Evolutionary conservation across 1,140 invertebrate genomes (phyloP), one percentile per base, ranked within the genome.

Genomic region (Himalopsyche phryganea): DNA sequence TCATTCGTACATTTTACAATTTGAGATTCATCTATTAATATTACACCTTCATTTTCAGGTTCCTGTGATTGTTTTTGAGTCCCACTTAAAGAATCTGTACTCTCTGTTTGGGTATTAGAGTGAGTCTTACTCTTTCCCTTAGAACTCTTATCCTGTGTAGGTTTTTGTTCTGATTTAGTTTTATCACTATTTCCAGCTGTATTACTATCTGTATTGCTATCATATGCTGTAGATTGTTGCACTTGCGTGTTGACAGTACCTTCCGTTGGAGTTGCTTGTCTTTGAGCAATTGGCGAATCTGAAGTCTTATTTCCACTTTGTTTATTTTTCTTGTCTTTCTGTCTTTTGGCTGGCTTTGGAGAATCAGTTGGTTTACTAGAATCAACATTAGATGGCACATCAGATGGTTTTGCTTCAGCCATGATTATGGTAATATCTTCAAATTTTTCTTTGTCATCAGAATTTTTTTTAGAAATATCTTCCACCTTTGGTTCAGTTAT

Each of bases 241-340:
- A 6, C 10, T 19, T 47, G 44, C 2, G 32, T 35, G 15, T 28
- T 46, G 10, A 19, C 54, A 15, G 47, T 15, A 6, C n/a, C 15
- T 40, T n/a, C 38, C 11, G 38, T 4, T 11, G 38, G 11, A 15
- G 38, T 9, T 5, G 38, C 3, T 11, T n/a, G 38, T n/a, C 4
- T n/a, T 13, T 18, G 1, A 51, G 41, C 2, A 19, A 15, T 45
- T 5, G 6, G 13, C 35, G 19, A 20, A 49, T 50, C 15, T 52
- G 17, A n/a, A 50, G 19, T 11, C n/a, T 19, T 23, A 15, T 36
- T 33, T 28, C 45, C 32, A 23, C 50, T 50, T 6, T 42, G 41
- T 50, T 63, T 63, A 23, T 50, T 38, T 46, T 63, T 63, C 46
- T 63, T 63, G 50, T 63, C 60, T 36, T 58, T 63, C n/a, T 14